phyloP scores from a whole-genome alignment of 2,888 invertebrate genomes.

The Rhingia campestris region DNA sequence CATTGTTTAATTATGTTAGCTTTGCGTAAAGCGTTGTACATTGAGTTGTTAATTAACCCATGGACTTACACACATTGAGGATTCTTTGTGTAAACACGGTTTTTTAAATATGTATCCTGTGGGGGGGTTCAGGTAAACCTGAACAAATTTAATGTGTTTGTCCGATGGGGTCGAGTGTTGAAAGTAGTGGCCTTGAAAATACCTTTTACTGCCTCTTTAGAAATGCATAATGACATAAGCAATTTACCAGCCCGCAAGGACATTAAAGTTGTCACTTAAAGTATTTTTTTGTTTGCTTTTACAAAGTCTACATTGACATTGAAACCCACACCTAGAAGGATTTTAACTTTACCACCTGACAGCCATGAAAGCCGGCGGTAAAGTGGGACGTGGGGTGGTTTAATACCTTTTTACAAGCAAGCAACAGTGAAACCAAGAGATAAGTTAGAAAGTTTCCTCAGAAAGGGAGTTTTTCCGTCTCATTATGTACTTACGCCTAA shows the following conservation, averaged over 20 bases:
- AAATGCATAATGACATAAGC: too few relatives aligned
- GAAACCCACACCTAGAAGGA: slow-evolving; percentile 13
- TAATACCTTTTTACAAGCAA: not conserved
- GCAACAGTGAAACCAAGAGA: slow-evolving; percentile 47
- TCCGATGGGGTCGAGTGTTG: too few relatives aligned
- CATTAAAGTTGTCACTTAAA: slow-evolving; percentile 26
- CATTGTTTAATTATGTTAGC: slow-evolving; percentile 72
- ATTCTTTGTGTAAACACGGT: slow-evolving; percentile 11
- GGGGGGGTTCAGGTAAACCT: not conserved
- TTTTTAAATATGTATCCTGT: not conserved
- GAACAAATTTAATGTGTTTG: not conserved
- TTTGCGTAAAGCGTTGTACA: slow-evolving; percentile 58
- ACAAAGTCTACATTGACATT: slow-evolving; percentile 30
- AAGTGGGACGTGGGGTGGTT: not conserved
- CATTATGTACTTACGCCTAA: slow-evolving; percentile 73
- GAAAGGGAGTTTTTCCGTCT: slow-evolving; percentile 71
- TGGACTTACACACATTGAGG: slow-evolving; percentile 35
- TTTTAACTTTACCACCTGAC: slow-evolving; percentile 61
- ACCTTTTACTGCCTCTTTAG: too few relatives aligned
- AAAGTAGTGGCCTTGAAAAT: too few relatives aligned
- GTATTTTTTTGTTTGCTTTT: not conserved
- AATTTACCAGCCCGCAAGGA: not conserved
- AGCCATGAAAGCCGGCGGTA: slow-evolving; percentile 17
- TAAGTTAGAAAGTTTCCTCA: slow-evolving; percentile 62
- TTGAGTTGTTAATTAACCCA: slow-evolving; percentile 70